These are phyloP conservation scores for Orbicella faveolata DNA, from an alignment of 64 coral and sea anemone species.

Conservation along the genomic window DNA sequence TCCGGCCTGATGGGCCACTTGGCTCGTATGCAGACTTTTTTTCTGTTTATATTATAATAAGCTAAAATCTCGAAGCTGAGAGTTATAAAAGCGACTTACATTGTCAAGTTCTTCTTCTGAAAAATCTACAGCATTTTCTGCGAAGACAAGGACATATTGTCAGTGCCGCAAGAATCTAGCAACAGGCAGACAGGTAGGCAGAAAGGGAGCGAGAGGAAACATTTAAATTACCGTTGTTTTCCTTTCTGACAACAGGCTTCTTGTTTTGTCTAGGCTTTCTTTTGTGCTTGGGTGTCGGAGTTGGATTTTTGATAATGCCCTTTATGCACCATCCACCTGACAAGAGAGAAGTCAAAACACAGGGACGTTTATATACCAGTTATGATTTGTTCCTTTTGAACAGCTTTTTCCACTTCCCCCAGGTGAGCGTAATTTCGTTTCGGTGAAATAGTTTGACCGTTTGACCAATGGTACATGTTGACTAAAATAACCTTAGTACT, in stretches of 20 bases:
- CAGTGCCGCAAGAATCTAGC: not conserved
- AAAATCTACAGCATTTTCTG: not conserved
- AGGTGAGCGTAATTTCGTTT: no score
- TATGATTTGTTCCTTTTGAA: no score
- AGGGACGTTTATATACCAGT: not conserved
- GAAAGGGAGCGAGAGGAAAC: not conserved
- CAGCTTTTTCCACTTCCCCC: no score
- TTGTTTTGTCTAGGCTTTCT: conserved; percentile 2
- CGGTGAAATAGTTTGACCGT: no score
- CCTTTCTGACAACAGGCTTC: not conserved
- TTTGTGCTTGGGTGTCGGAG: conserved; percentile 24
- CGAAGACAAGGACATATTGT: not conserved
- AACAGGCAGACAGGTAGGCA: not conserved
- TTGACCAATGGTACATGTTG: no score
- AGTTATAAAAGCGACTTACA: not conserved
- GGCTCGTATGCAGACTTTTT: no score
- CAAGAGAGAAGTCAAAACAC: not conserved
- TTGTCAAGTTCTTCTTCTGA: conserved; percentile 10
- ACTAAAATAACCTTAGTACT: no score
- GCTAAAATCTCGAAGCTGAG: no score
- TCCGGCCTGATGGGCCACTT: no score
- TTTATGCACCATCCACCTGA: conserved; percentile 34
- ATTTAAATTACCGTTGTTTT: not conserved
- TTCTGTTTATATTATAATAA: no score
- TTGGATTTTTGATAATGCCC: conserved; percentile 29